Evolutionary conservation across 2,113 vertebrate species (phyloP).

Genomic region (Pseudorhombus dupliciocellatus): DNA sequence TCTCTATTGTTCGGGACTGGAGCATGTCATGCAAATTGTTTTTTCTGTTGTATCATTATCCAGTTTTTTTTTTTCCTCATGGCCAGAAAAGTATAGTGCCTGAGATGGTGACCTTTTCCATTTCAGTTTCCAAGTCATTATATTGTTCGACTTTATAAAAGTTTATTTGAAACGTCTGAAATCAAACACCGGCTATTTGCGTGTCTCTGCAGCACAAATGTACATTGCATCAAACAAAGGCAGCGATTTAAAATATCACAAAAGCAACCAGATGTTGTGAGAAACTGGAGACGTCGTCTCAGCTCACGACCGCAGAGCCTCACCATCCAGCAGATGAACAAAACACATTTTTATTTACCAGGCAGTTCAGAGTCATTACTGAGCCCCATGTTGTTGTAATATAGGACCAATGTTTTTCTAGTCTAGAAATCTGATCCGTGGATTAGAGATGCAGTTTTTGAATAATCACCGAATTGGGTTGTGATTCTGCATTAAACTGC

Average conservation of each 20-base stretch:
- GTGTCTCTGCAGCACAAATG: background rate
- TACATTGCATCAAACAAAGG: constrained; percentile 28
- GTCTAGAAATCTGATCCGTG: background rate
- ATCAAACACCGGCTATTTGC: constrained; percentile 10
- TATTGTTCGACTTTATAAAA: background rate
- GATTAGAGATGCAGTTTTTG: background rate
- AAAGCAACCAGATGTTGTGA: constrained; percentile 39
- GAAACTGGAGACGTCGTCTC: constrained; percentile 26
- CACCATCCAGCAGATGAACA: constrained; percentile 25
- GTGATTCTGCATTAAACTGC: background rate
- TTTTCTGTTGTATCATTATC: background rate
- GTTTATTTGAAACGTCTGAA: constrained; percentile 14
- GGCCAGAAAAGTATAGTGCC: background rate
- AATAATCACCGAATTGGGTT: background rate
- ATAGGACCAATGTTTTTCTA: background rate
- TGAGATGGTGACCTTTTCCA: background rate
- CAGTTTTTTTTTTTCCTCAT: background rate
- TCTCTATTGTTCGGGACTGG: background rate
- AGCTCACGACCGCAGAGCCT: constrained; percentile 25
- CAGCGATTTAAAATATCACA: constrained; percentile 18
- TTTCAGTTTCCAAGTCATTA: constrained; percentile 1
- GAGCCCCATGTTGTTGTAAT: background rate
- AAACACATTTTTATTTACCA: constrained; percentile 30
- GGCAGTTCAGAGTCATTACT: background rate
- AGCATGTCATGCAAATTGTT: background rate